Base-by-base conservation (phyloP, 1,140 invertebrate species). In the Aricia agestis region DNA sequence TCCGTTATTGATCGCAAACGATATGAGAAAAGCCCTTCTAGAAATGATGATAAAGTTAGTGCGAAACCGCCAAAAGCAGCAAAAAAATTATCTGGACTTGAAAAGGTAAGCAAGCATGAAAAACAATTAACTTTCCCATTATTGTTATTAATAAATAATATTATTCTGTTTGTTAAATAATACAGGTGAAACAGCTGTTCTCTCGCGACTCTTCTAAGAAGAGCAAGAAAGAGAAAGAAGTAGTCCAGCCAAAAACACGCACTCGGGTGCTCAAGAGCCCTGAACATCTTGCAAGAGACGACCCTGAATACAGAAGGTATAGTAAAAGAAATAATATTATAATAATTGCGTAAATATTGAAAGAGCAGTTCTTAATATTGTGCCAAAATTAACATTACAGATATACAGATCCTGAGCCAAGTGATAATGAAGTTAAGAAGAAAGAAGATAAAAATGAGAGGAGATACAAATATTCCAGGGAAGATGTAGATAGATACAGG, bases 41-140 rank as follows among this genome's bases (percentile, higher is more conserved):
- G 85, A 83, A 77, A 83, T 67, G 82, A 92, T 72, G 92, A 92
- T 59, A 92, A 90, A 85, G 75, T 92, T 63, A 92, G 93, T 85
- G 91, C 92, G 78, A 94, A 93, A 82, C 93, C 93, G 69, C 93
- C 93, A 10, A 94, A 93, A 82, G 90, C 92, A 66, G 86, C 90
- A n/a, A 94, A 93, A 79, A 95, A 94, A 78, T 85, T 94, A 79
- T 94, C 94, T 80, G 92, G 93, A 82, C 92, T 95, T 72, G 94
- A 95, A 85, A 95, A 95, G 89, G 94, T 95, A 76, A 76, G 45
- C 59, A 72, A 59, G 19, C 19, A 68, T n/a, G 10, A 58, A 15
- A 19, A 36, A 66, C 9, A 61, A 17, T 58, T 57, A 68, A 69
- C 59, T 57, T 10, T 59, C 25, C 25, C 25, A 25, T 2, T n/a